A percentile compares a stretch with the other conserved stretches of the same genome.
phyloP scores from a whole-genome alignment of 1,140 invertebrate species.

The Drosophila erecta region DNA sequence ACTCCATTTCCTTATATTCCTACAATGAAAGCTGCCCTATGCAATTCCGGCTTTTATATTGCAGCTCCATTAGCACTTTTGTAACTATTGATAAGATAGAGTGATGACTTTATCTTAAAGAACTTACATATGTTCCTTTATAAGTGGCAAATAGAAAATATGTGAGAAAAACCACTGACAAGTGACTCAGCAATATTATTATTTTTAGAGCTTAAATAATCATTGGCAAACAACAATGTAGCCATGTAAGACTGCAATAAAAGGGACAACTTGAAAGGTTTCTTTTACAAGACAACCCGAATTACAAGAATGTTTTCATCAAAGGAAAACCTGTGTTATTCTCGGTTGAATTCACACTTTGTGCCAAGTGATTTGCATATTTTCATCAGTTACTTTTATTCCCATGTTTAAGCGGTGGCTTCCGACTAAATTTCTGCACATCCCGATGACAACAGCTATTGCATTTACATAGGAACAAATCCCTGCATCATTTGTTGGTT shows the following conservation, averaged over 20 bases:
- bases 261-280: slow-evolving; percentile 2
- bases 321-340: slow-evolving; percentile 9
- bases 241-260: no score
- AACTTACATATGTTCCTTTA: slow-evolving; percentile 24
- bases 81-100: slow-evolving; percentile 28
- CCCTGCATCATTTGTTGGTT: slow-evolving; percentile 29
- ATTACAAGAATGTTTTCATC: not conserved
- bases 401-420: slow-evolving; percentile 10
- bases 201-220: slow-evolving; percentile 10
- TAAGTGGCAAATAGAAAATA: slow-evolving; percentile 20
- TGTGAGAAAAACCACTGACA: not conserved
- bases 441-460: slow-evolving; percentile 6
- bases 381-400: slow-evolving; percentile 31
- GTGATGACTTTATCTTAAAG: slow-evolving; percentile 11
- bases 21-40: not conserved
- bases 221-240: not conserved
- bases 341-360: slow-evolving; percentile 18
- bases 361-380: slow-evolving; percentile 63
- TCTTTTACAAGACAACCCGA: not conserved
- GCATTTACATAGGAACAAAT: slow-evolving; percentile 56
- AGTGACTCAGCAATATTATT: slow-evolving; percentile 11
- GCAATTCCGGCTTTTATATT: slow-evolving; percentile 42
- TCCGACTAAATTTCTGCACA: slow-evolving; percentile 32
- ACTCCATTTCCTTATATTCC: slow-evolving; percentile 30
- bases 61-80: slow-evolving; percentile 27